Base-by-base conservation (phyloP, 2,113 vertebrate species). In the Nannobrachium achirus region DNA sequence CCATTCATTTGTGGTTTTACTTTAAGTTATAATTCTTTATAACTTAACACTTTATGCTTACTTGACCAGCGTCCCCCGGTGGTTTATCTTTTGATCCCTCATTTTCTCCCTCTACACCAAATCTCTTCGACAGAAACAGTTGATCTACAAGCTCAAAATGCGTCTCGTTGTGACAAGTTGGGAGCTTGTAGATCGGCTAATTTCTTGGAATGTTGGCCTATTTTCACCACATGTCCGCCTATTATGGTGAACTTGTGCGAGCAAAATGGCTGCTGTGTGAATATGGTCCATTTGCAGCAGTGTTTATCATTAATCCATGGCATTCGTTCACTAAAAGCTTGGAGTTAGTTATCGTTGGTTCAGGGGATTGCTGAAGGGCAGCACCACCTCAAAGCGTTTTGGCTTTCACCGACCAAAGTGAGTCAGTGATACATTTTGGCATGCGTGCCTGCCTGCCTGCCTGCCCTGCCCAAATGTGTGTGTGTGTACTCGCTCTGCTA, bases 291-390 rank as follows among this genome's bases (percentile, higher is more conserved):
- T 81, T 84, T 75, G 79, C 67, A 40, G 79, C 38, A 66, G 69
- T 77, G 69, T 81, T 80, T 75, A 78, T 85, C 80, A 78, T 71
- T 76, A 67, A 57, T 56, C 62, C 71, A 73, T 80, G 70, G 64
- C 77, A 75, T 78, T 90, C 82, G 82, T 67, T 89, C 85, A 76
- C 53, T 33, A 33, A 33, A 33, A 33, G 25, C 25, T 5, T 33
- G 25, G 25, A 33, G 25, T 33, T 33, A 5, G 25, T 9, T 52
- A 46, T 56, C 63, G 66, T 79, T 77, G 51, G 73, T 68, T 70
- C 73, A 64, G 48, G 65, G 25, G 48, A 50, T 72, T 42, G 52
- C 39, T 52, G 63, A 78, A 50, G 53, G 74, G 63, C 80, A 84
- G 75, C 55, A 44, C 63, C 60, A 60, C 65, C 19, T 74, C 56